Evolutionary conservation across 2,888 invertebrate genomes (phyloP), one percentile per base, ranked within the genome.

Genomic region (Tinea semifulvella): DNA sequence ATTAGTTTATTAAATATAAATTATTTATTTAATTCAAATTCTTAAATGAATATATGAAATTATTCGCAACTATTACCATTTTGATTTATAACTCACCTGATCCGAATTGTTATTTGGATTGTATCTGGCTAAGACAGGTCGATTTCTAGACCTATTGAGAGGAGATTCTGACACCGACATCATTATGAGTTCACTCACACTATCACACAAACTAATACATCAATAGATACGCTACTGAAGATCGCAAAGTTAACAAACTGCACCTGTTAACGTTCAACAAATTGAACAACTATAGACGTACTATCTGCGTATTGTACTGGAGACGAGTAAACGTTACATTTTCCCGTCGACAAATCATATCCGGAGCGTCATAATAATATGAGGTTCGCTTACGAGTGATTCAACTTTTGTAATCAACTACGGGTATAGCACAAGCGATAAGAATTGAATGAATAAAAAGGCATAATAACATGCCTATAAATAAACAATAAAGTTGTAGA

Each of bases 261-360:
- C n/a, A n/a, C n/a, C n/a, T n/a, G n/a, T n/a, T n/a, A n/a, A 19
- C 22, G 14, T 22, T 42, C n/a, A 20, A 26, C 27, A n/a, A 42
- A 22, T 19, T 19, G 27, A 22, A 42, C 27, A 27, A 68, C 68
- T 69, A 67, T 63, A 64, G 61, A n/a, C 61, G 28, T 27, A 42
- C 19, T 16, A 27, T 20, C 20, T 8, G 13, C 28, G 28, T 5
- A 17, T 5, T 14, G 11, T 14, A 7, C 40, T 14, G 22, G 7
- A n/a, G 43, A 19, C 38, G 44, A 16, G 61, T 63, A 64, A 55
- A 66, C 65, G 75, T 79, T 77, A 73, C 68, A 67, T 72, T 71
- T 72, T 76, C 73, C 66, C 66, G 68, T 71, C 74, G 74, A 73
- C 77, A 76, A 77, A 77, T 76, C 79, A 76, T 73, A 79, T 79